Evolutionary conservation across 2,888 invertebrate species (phyloP).

Genomic region (Schizaphis graminum): DNA sequence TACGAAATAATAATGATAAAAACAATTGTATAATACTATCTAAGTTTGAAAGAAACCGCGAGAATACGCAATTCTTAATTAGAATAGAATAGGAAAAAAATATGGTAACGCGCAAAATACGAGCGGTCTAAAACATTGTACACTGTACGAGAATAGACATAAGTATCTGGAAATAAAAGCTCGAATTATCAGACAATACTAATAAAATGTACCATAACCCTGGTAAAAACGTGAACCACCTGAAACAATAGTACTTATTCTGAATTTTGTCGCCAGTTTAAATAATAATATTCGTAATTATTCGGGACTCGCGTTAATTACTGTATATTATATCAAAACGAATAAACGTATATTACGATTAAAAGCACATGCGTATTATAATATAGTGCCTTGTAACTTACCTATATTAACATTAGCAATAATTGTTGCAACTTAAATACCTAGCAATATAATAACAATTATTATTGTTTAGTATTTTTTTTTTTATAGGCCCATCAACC

Average conservation of each 20-base stretch:
- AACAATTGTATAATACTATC: background rate
- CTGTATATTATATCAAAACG: background rate
- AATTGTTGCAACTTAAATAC: background rate
- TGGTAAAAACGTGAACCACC: background rate
- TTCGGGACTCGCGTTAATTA: background rate
- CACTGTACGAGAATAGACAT: background rate
- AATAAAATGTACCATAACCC: background rate
- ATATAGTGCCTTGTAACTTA: background rate
- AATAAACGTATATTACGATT: background rate
- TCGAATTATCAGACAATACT: background rate
- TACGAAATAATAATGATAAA: background rate
- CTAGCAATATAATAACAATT: background rate
- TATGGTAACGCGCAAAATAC: background rate
- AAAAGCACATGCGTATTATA: background rate
- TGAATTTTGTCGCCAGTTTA: background rate
- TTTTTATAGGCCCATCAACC: background rate
- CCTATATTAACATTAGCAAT: background rate
- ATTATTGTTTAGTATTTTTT: background rate
- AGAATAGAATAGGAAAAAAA: background rate
- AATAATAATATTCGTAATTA: background rate
- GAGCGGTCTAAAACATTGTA: background rate
- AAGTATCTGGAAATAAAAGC: background rate
- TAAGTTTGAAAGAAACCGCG: background rate
- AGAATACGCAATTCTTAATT: background rate
- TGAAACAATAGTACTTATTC: background rate